Evolutionary conservation across 2,888 invertebrate genomes (phyloP), one percentile per base, ranked within the genome.

Genomic region (Ctena decussata): DNA sequence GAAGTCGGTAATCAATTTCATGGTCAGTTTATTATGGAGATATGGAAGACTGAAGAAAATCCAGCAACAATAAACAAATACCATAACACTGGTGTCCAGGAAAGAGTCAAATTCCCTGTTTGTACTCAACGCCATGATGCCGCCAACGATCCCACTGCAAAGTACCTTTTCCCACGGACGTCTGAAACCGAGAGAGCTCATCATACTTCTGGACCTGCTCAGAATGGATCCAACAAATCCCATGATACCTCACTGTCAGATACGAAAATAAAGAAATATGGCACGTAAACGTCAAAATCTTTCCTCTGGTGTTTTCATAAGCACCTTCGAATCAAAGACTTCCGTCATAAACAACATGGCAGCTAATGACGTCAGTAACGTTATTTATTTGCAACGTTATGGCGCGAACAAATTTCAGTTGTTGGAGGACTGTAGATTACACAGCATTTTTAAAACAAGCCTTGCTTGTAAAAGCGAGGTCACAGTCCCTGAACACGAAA

Each of bases 41-140:
- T 11, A 35, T 21, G 65, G 65, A 12, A 65, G 65, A 65, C 65
- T 65, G 65, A 65, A 65, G 21, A 65, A 65, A 12, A 65, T 65
- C 65, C 65, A 65, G 18, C 65, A 65, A 35, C 65, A 65, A 65
- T 65, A 65, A 18, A 65, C 65, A 35, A 32, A 65, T 35, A 65
- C 65, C 65, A 65, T 65, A 21, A 65, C 35, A 21, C 32, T 65
- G 1, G 65, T 65, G 21, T 65, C 65, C 65, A 65, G 1, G 21
- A 65, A 35, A 3, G 21, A 3, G 15, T 65, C 65, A 1, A 35
- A 35, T 35, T 24, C 65, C 65, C 24, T 11, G 21, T 18, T 65
- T 1, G 65, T 21, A 21, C 32, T 12, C 18, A 65, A 8, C 6
- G 65, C 65, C 21, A n/a, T 15, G 18, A 18, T 18, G 18, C 18